Conservation (phyloP, 2,797 vertebrate genomes). For the Sebastes steindachneri region DNA sequence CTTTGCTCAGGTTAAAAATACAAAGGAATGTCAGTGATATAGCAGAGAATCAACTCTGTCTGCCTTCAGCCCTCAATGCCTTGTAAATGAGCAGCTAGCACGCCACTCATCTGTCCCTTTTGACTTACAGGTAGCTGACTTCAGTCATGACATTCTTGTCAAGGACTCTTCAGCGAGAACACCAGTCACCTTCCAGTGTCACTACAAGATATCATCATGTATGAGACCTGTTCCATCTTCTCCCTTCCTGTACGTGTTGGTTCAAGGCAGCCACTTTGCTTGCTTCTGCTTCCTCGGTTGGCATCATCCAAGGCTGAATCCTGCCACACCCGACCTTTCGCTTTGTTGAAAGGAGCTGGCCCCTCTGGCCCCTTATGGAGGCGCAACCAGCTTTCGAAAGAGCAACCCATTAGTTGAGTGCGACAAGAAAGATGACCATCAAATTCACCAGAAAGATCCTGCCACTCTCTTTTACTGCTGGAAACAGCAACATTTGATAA, state of each 20-base stretch:
- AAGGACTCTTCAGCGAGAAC: constrained; percentile 12
- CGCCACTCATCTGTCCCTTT: neutral
- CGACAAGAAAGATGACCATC: neutral
- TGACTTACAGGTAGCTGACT: neutral
- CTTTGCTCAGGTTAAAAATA: neutral
- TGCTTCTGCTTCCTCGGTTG: neutral
- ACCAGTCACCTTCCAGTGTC: constrained; percentile 9
- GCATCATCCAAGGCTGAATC: neutral
- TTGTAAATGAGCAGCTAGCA: neutral
- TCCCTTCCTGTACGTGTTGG: neutral
- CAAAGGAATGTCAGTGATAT: neutral
- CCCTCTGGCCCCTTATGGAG: neutral
- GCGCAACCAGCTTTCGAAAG: neutral
- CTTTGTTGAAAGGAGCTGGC: neutral
- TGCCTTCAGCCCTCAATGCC: neutral
- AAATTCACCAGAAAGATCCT: neutral
- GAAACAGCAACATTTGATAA: no score
- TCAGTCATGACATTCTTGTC: constrained; percentile 4
- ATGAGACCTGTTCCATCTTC: neutral
- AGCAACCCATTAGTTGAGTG: neutral
- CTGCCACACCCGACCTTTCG: neutral
- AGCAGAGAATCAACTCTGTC: no score
- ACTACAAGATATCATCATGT: neutral
- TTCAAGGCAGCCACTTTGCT: neutral
- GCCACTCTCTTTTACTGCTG: neutral